These are phyloP conservation scores for Coleophora flavipennella DNA, from an alignment of 2,888 invertebrate species.

Conservation along the genomic window DNA sequence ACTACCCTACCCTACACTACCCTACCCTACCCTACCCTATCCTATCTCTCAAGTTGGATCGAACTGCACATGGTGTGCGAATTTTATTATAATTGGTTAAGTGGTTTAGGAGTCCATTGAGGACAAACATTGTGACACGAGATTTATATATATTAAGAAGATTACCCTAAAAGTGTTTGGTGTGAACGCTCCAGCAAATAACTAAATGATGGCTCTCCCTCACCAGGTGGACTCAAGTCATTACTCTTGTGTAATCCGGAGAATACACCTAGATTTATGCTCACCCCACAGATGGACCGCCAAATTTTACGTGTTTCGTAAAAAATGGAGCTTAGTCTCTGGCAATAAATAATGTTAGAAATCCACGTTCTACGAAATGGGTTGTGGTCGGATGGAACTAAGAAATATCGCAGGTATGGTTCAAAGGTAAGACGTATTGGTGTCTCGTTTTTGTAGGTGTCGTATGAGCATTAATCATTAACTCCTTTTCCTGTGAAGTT, in stretches of 20 bases:
- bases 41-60: too few relatives aligned
- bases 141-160: too few relatives aligned
- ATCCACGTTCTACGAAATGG: slow-evolving; percentile 38
- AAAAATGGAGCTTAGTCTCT: slow-evolving; percentile 65
- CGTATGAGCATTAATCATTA: neutral
- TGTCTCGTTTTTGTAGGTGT: too few relatives aligned
- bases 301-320: slow-evolving; percentile 67
- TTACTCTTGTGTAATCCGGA: slow-evolving; percentile 69
- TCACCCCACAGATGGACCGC: slow-evolving; percentile 56
- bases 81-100: too few relatives aligned
- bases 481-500: too few relatives aligned
- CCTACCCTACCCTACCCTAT: too few relatives aligned
- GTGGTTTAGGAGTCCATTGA: too few relatives aligned
- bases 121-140: too few relatives aligned
- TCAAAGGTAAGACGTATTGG: neutral
- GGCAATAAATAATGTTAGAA: slow-evolving; percentile 61
- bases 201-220: slow-evolving; percentile 59
- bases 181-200: slow-evolving; percentile 51
- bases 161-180: slow-evolving; percentile 15
- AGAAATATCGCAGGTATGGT: slow-evolving; percentile 1
- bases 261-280: slow-evolving; percentile 67
- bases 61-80: too few relatives aligned
- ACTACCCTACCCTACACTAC: too few relatives aligned
- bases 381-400: slow-evolving; percentile 19
- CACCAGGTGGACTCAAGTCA: slow-evolving; percentile 68